phyloP scores from a whole-genome alignment of 2,888 invertebrate species.

The Caenorhabditis sp. region DNA sequence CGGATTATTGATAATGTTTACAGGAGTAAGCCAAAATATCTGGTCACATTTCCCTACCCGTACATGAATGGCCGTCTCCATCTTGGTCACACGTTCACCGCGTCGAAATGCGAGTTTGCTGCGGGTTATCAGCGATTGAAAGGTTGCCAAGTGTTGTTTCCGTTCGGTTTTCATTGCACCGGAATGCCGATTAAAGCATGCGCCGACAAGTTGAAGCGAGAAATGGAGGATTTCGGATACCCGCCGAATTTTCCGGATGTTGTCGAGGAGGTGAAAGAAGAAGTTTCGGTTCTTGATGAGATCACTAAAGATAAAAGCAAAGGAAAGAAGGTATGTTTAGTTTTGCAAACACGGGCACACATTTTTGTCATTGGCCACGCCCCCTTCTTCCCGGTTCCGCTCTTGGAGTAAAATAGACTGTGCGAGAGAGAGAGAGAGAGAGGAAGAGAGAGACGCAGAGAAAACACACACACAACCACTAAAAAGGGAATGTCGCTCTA shows the following conservation, averaged over 20 bases:
- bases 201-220: conserved; percentile 93
- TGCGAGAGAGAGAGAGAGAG: too few species aligned
- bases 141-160: conserved; percentile 89
- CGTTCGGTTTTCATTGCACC: conserved; percentile 98
- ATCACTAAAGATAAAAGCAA: conserved; percentile 85
- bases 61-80: conserved; percentile 99
- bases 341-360: too few species aligned
- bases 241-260: conserved; percentile 79
- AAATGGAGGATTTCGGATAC: conserved; percentile 88
- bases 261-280: conserved; percentile 73
- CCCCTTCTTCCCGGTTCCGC: too few species aligned
- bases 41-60: conserved; percentile 95
- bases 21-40: conserved; percentile 78
- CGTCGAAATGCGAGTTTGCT: conserved; percentile 97
- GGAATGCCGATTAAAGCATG: conserved; percentile 99
- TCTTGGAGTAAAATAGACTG: too few species aligned
- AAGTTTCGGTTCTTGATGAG: conserved; percentile 62
- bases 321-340: conserved; percentile 80
- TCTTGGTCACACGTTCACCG: conserved; percentile 93
- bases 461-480: too few species aligned
- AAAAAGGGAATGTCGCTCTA: too few species aligned
- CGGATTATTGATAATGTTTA: conserved; percentile 15
- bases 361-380: too few species aligned
- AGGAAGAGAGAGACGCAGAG: too few species aligned
- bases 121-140: conserved; percentile 88